phyloP scores from a whole-genome alignment of 2,888 invertebrate species.

The Allacma fusca region DNA sequence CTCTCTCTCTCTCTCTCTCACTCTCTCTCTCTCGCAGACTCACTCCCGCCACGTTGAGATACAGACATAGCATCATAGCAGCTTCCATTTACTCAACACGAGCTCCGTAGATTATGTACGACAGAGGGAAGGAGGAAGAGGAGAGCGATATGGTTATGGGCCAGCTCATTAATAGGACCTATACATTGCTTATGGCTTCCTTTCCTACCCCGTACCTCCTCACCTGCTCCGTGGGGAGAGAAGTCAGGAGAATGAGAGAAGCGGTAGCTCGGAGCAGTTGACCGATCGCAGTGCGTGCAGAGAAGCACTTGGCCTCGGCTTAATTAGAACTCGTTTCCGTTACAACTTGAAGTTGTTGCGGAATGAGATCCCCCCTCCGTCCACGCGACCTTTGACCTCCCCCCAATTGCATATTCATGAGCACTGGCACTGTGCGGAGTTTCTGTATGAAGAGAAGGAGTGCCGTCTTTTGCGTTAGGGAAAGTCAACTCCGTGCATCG shows the following conservation, averaged over 20 bases:
- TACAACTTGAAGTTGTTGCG: neutral
- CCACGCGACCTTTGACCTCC: neutral
- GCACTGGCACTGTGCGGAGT: too few species aligned
- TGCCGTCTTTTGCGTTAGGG: neutral
- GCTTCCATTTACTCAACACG: too few species aligned
- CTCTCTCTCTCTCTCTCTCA: neutral
- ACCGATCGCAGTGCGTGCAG: neutral
- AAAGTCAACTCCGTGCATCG: constrained; percentile 16
- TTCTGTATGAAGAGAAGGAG: neutral
- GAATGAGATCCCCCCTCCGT: neutral
- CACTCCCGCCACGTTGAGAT: too few species aligned
- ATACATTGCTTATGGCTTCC: neutral
- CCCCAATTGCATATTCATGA: neutral
- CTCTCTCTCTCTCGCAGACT: too few species aligned
- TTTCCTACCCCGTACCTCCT: neutral
- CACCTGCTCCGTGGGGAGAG: neutral
- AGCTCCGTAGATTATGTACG: too few species aligned
- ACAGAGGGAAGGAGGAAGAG: too few species aligned
- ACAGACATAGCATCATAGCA: too few species aligned
- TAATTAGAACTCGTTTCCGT: constrained; percentile 18
- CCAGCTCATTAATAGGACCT: too few species aligned
- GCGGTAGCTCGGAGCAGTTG: neutral
- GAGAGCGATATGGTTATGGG: too few species aligned
- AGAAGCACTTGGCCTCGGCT: constrained; percentile 7
- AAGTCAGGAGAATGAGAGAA: too few species aligned